These are phyloP conservation scores for Lamprologus speciosus DNA, from an alignment of 2,113 vertebrate species.

Conservation along the genomic window DNA sequence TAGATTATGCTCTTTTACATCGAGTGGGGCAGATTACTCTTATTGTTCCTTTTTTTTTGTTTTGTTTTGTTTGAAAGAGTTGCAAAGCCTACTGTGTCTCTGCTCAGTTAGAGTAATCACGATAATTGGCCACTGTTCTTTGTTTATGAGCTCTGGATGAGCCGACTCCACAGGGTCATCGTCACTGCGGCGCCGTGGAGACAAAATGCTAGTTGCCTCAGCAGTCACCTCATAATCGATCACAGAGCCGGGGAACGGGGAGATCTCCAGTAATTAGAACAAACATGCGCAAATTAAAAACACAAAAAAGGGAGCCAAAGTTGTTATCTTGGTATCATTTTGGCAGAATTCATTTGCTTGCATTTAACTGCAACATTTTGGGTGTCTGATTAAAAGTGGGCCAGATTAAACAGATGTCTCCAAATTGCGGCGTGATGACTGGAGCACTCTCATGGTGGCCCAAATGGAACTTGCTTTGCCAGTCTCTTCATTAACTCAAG, in stretches of 20 bases:
- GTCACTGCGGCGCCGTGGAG: not conserved
- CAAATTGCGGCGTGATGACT: not conserved
- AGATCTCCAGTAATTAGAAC: not conserved
- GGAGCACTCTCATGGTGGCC: not conserved
- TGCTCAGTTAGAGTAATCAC: not conserved
- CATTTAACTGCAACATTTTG: not conserved
- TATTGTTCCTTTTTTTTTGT: conserved; percentile 27
- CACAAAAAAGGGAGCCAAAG: not conserved
- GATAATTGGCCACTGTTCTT: conserved; percentile 26
- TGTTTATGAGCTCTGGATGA: conserved; percentile 51
- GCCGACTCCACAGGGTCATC: not conserved
- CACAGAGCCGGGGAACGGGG: not conserved
- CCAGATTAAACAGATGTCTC: conserved; percentile 8
- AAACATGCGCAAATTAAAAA: not conserved
- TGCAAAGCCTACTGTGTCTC: not conserved
- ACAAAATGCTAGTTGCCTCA: not conserved
- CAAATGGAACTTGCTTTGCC: not conserved
- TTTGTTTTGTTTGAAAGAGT: conserved; percentile 4
- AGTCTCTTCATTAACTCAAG: conserved; percentile 17
- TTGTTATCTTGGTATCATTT: not conserved
- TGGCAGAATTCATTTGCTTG: not conserved
- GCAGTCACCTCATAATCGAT: conserved; percentile 5
- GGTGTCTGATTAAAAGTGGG: not conserved
- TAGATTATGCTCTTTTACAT: not conserved
- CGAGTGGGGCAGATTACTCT: not conserved